Percentiles rank a stretch among this genome's conserved stretches.
Conservation (phyloP, 2,888 invertebrate genomes). For the Apamea epomidion region DNA sequence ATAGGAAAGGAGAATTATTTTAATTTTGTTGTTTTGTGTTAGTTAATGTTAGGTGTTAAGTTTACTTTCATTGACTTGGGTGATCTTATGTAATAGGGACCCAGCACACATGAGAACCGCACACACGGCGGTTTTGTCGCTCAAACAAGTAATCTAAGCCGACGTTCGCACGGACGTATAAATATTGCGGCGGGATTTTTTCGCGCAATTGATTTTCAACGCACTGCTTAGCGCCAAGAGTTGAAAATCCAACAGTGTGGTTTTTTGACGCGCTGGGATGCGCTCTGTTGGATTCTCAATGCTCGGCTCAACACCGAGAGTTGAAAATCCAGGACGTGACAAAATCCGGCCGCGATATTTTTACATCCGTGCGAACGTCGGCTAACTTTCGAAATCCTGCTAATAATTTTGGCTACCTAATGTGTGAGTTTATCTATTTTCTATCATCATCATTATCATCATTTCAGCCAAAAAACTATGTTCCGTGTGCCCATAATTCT, state of each 20-base stretch:
- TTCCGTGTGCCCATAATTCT: neutral
- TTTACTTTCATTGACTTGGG: neutral
- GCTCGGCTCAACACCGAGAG: no score
- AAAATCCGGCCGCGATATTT: no score
- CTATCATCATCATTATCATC: neutral
- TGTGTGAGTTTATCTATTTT: neutral
- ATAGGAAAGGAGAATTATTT: neutral
- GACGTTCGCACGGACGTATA: no score
- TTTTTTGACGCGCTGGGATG: no score
- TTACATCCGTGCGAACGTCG: no score
- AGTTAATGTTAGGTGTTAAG: neutral
- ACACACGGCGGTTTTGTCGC: no score
- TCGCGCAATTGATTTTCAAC: no score
- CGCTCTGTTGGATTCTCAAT: no score
- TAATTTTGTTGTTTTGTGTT: conserved; percentile 1
- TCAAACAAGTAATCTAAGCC: neutral
- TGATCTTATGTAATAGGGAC: neutral
- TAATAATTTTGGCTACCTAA: neutral
- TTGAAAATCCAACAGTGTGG: no score
- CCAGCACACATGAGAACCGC: neutral
- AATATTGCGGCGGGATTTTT: no score
- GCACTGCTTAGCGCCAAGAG: no score
- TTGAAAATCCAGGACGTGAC: no score
- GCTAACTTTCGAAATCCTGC: conserved; percentile 2
- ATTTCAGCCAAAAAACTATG: neutral